phyloP scores from a whole-genome alignment of 2,888 invertebrate species.

The Hypsopygia costalis region DNA sequence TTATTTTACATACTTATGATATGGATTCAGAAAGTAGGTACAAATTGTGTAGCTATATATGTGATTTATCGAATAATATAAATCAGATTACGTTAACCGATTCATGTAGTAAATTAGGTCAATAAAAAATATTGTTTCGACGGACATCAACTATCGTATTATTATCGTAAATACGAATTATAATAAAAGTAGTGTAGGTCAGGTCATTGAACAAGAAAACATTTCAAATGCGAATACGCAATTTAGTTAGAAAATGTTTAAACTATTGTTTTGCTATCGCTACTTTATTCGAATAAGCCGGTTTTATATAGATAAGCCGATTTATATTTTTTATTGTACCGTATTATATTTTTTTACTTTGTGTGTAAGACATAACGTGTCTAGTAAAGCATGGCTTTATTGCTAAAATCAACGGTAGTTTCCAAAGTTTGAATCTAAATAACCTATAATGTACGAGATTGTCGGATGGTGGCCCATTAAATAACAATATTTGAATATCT shows the following conservation, averaged over 20 bases:
- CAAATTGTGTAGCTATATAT: too few species aligned
- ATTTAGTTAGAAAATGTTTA: conserved; percentile 5
- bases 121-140: background rate
- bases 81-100: too few species aligned
- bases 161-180: background rate
- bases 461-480: conserved; percentile 36
- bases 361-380: conserved; percentile 52
- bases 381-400: conserved; percentile 50
- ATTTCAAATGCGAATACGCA: background rate
- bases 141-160: background rate
- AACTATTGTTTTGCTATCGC: conserved; percentile 34
- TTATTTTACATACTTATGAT: too few species aligned
- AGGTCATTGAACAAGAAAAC: conserved; percentile 3
- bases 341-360: conserved; percentile 63
- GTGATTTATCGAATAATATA: too few species aligned
- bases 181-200: background rate
- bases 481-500: conserved; percentile 40
- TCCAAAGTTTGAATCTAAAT: conserved; percentile 45
- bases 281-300: conserved; percentile 66
- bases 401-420: conserved; percentile 52
- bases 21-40: too few species aligned
- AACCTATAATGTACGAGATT: conserved; percentile 33
- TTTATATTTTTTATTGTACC: conserved; percentile 72
- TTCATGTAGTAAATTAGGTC: background rate
- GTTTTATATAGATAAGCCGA: conserved; percentile 79